These are phyloP conservation scores for Zaprionus gabonicus DNA, from an alignment of 1,140 invertebrate species.

Conservation along the genomic window DNA sequence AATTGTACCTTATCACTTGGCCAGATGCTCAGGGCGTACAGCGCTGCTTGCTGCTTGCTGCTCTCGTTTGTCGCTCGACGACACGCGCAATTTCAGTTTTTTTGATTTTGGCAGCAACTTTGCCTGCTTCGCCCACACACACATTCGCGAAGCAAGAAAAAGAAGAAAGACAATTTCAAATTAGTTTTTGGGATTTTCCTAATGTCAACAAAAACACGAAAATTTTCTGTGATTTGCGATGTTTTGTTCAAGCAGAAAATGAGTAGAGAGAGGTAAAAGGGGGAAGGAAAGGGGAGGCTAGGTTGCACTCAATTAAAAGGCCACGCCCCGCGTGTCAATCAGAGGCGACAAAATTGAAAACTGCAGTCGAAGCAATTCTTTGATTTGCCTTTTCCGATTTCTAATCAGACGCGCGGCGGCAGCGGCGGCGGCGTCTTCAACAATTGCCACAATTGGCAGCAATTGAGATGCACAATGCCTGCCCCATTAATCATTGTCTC, in stretches of 20 bases:
- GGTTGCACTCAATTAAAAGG: conserved; percentile 20
- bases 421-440: background rate
- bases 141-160: background rate
- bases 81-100: conserved; percentile 39
- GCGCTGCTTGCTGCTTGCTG: too few relatives aligned
- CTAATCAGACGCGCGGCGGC: background rate
- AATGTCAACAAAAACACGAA: conserved; percentile 41
- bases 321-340: conserved; percentile 36
- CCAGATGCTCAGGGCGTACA: conserved; percentile 18
- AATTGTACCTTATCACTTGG: conserved; percentile 33
- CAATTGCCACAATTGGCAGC: conserved; percentile 54
- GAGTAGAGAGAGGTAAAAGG: background rate
- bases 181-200: conserved; percentile 6
- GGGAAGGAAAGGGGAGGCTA: background rate
- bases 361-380: conserved; percentile 13
- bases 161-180: conserved; percentile 5
- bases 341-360: conserved; percentile 36
- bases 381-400: conserved; percentile 33
- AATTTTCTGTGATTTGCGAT: conserved; percentile 56
- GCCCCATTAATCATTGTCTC: conserved; percentile 32
- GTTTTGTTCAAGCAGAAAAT: conserved; percentile 6
- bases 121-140: conserved; percentile 2
- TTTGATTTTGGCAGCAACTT: conserved; percentile 7
- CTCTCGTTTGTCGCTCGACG: conserved; percentile 1
- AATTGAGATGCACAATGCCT: conserved; percentile 41